These are phyloP conservation scores for Pterophyllum scalare DNA, from an alignment of 2,113 vertebrate genomes.

Conservation along the genomic window DNA sequence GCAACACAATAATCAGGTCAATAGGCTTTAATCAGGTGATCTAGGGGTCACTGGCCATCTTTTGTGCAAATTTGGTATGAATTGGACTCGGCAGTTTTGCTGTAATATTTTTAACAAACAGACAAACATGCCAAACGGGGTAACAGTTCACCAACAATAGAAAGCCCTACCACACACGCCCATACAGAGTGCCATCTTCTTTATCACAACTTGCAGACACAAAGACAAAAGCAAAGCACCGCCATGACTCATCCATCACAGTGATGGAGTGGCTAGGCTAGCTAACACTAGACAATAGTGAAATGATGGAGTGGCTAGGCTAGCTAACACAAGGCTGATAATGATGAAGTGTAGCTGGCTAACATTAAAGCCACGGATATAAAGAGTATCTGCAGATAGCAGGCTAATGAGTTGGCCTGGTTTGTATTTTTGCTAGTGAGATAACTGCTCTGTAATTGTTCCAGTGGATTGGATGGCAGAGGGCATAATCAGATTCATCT, in stretches of 20 bases:
- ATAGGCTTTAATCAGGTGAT: too few species aligned
- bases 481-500: not conserved
- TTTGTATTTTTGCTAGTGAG: not conserved
- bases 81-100: too few species aligned
- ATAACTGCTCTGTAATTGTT: not conserved
- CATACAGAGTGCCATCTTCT: not conserved
- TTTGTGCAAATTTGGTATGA: too few species aligned
- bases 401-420: not conserved
- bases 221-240: conserved; percentile 18
- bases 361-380: conserved; percentile 16
- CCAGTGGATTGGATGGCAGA: too few species aligned
- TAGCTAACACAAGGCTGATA: conserved; percentile 19
- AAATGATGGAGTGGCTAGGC: conserved; percentile 29
- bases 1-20: too few species aligned
- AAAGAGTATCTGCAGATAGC: not conserved
- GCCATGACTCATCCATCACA: conserved; percentile 36
- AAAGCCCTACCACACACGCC: not conserved
- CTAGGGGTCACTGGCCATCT: too few species aligned
- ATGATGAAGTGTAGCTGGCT: conserved; percentile 23
- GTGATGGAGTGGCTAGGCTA: conserved; percentile 37
- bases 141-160: not conserved
- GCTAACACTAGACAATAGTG: not conserved
- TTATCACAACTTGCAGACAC: conserved; percentile 12
- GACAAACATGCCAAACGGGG: too few species aligned
- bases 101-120: too few species aligned